A percentile compares a stretch with the other conserved stretches of the same genome.
These are phyloP conservation scores for Eretmochelys imbricata DNA, from an alignment of 2,113 vertebrate genomes.

Conservation along the genomic window DNA sequence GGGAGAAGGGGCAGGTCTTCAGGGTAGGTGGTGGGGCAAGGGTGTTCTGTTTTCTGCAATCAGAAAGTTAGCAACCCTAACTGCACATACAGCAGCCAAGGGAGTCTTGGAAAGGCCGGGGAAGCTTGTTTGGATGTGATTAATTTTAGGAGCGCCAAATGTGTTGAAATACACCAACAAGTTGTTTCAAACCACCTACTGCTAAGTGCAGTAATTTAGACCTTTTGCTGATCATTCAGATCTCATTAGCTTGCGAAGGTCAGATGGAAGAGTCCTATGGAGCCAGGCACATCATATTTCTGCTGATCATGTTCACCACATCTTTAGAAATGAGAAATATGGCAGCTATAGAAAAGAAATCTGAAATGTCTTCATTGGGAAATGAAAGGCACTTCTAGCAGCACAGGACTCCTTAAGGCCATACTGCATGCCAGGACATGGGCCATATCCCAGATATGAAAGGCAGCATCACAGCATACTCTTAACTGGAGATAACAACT, in stretches of 20 bases:
- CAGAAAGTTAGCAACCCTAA: no score
- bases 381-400: background rate
- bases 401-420: background rate
- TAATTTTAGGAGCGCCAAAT: background rate
- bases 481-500: background rate
- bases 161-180: accelerated
- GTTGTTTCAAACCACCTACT: background rate
- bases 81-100: background rate
- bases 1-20: no score
- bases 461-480: background rate
- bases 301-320: background rate
- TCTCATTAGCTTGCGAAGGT: background rate
- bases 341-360: accelerated
- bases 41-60: no score
- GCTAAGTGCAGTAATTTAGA: background rate
- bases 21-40: no score
- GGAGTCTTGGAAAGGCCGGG: background rate
- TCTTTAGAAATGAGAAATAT: background rate
- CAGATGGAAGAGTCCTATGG: background rate
- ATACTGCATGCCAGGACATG: background rate
- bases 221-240: background rate
- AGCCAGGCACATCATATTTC: background rate
- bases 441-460: background rate
- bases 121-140: background rate
- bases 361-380: background rate